Percentiles rank a stretch among this genome's conserved stretches.
These are phyloP conservation scores for Ypsolopha scabrella DNA, from an alignment of 2,888 invertebrate genomes.

Conservation along the genomic window DNA sequence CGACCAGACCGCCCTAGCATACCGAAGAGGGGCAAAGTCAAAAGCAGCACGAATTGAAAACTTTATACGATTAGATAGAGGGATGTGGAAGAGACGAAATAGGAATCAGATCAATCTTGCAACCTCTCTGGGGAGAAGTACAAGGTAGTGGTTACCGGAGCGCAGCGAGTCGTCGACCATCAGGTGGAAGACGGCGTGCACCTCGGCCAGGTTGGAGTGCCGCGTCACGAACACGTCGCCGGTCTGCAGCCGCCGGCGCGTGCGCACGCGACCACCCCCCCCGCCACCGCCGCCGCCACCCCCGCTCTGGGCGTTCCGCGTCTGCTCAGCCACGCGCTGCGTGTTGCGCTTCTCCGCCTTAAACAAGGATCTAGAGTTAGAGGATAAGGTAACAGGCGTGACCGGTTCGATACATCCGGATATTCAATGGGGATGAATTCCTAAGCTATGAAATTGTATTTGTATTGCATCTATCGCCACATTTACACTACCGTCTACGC, in stretches of 20 bases:
- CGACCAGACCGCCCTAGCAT: too few species aligned
- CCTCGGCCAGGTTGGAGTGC: slow-evolving; percentile 95
- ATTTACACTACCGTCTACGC: too few species aligned
- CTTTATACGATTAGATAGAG: too few species aligned
- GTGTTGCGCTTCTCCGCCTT: slow-evolving; percentile 39
- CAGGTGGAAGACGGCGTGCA: slow-evolving; percentile 96
- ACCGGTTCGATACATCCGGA: neutral
- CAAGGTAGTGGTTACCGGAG: slow-evolving; percentile 39
- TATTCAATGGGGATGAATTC: too few species aligned
- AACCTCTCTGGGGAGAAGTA: neutral
- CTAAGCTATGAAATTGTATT: too few species aligned
- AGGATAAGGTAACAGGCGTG: neutral
- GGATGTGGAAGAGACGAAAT: neutral
- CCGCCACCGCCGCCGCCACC: slow-evolving; percentile 48
- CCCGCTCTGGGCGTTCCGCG: slow-evolving; percentile 6
- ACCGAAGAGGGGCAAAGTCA: too few species aligned
- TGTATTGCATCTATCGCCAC: too few species aligned
- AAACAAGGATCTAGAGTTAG: neutral
- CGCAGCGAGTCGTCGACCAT: slow-evolving; percentile 83
- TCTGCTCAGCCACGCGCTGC: slow-evolving; percentile 19
- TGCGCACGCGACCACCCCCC: slow-evolving; percentile 52
- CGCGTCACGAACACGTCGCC: slow-evolving; percentile 89
- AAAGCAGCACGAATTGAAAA: too few species aligned
- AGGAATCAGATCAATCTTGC: too few species aligned
- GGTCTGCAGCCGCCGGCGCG: slow-evolving; percentile 75